Base-by-base conservation (phyloP, 2,888 invertebrate genomes). In the Scaptomyza caliginosa region DNA sequence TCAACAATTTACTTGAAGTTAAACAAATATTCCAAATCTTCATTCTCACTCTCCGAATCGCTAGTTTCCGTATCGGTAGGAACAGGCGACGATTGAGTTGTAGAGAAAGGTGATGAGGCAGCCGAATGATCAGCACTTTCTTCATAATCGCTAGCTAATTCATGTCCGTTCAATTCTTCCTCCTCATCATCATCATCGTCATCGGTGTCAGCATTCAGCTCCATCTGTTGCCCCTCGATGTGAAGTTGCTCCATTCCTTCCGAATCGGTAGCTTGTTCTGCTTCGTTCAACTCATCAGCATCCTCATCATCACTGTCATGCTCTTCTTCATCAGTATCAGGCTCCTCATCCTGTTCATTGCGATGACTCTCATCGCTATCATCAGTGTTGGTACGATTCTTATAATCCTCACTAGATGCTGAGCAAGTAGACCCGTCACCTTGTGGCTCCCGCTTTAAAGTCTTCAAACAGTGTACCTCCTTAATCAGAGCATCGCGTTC, bases 401-500 rank as follows among this genome's bases (percentile, higher is more conserved):
- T 43, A 32, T 19, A 40, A 1, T 71, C 62, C 2, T 8, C 24
- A 26, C 34, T 49, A 6, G 38, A 42, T 3, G 7, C 19, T 2
- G 48, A 52, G 3, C n/a, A 8, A n/a, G 13, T 26, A 1, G 30
- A 38, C 36, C 50, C 5, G 0, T 16, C 10, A 13, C 2, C 10
- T 0, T 28, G 5, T 2, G 17, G 19, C 28, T 74, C 65, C 2
- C 59, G 59, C 0, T 77, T 49, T 16, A 77, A 26, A 2, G 42
- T 48, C 34, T 88, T 88, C 2, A 82, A 56, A 21, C 82, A 81
- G 32, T 86, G 77, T 10, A 90, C 28, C 45, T 90, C 87, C 11
- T 67, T 73, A 3, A 90, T 70, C 46, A 90, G 65, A 0, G 78
- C 65, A 57, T 88, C 83, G 0, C 90, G 80, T 50, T 90, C 89